Evolutionary conservation across 1,140 invertebrate genomes (phyloP).

Genomic region (Chlorops oryzae): DNA sequence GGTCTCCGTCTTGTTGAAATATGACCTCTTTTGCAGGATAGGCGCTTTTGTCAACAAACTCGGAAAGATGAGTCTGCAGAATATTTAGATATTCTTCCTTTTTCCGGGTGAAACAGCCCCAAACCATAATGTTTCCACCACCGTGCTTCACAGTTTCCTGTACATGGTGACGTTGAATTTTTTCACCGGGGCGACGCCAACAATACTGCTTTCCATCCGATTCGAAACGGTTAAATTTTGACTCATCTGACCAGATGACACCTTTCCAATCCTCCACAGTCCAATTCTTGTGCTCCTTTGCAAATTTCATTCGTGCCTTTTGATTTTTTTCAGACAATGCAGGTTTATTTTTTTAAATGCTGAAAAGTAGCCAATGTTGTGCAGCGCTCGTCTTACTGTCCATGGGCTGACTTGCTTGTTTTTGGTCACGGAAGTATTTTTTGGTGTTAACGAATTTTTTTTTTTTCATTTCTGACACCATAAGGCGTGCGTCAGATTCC

Average conservation of each 20-base stretch:
- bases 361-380: too few relatives aligned
- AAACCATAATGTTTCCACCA: slow-evolving; percentile 10
- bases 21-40: slow-evolving; percentile 1
- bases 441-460: too few relatives aligned
- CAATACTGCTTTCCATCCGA: slow-evolving; percentile 12
- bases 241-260: slow-evolving; percentile 15
- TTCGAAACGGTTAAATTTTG: slow-evolving; percentile 13
- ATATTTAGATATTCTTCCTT: slow-evolving; percentile 6
- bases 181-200: slow-evolving; percentile 3
- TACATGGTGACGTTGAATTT: slow-evolving; percentile 5
- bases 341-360: slow-evolving; percentile 2
- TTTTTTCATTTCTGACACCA: too few relatives aligned
- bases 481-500: too few relatives aligned
- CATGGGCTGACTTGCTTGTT: too few relatives aligned
- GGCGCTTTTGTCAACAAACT: not conserved
- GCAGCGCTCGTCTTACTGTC: too few relatives aligned
- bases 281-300: slow-evolving; percentile 6
- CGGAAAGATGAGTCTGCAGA: too few relatives aligned
- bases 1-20: slow-evolving; percentile 5
- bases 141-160: slow-evolving; percentile 11
- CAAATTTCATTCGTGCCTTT: slow-evolving; percentile 17
- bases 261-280: slow-evolving; percentile 14
- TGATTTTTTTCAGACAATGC: slow-evolving; percentile 9
- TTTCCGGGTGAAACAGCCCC: slow-evolving; percentile 9
- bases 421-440: too few relatives aligned